Base-by-base conservation (phyloP, 2,113 vertebrate species). In the Myodes glareolus region DNA sequence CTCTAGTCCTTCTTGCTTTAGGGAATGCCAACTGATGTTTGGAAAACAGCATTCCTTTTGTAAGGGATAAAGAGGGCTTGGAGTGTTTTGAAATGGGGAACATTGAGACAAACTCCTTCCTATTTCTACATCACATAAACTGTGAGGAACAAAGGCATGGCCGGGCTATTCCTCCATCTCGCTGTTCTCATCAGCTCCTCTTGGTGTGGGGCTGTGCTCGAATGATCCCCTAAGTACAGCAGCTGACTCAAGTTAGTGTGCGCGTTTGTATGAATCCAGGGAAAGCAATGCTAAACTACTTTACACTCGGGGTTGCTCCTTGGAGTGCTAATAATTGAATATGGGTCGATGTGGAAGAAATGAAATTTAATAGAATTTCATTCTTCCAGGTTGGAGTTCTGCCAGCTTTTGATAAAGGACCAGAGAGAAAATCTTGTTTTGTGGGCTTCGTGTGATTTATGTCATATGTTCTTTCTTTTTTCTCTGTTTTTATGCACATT, bases 281-380 rank as follows among this genome's bases (percentile, higher is more conserved):
- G 47, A 50, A 88, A 87, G 52, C 33, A 52, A 19, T 88, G 85
- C 85, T 52, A 47, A 61, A 58, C 36, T 52, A 17, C 42, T 89
- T 90, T 72, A 45, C 29, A 7, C 90, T 80, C 68, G 63, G 19
- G 21, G 25, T 72, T 70, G 33, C 75, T 93, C 95, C 88, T 93
- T 75, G 29, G 36, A 95, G 76, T 55, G 39, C 61, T 87, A 55
- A 85, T 91, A 68, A 75, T 52, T 77, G 45, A 92, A 58, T 73
- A 12, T 70, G 52, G 29, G 86, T 95, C 89, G 68, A 88, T 92
- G 45, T 86, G 36, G n/a, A 81, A 90, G 36, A 95, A 52, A 96
- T 94, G 88, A 52, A 84, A 67, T 88, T 85, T 86, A 94, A 39
- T 70, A 94, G 93, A 65, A 61, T 78, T 50, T 91, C 85, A 9